These are phyloP conservation scores for Dryobota labecula DNA, from an alignment of 2,888 invertebrate genomes.

Conservation along the genomic window DNA sequence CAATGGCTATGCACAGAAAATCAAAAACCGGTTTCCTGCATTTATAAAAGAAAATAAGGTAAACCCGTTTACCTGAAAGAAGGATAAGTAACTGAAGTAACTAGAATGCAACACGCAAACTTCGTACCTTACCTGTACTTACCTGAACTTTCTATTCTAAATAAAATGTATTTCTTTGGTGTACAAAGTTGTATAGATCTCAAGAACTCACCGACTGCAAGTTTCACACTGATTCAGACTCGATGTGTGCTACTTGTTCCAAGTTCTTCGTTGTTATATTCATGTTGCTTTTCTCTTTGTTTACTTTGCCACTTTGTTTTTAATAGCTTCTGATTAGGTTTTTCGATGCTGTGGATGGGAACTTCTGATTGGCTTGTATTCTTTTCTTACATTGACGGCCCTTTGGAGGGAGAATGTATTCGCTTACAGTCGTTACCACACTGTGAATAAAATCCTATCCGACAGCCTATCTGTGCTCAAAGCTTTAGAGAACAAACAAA, in stretches of 20 bases:
- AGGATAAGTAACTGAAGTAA: background rate
- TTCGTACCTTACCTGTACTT: background rate
- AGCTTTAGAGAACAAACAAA: no score
- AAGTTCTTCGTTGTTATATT: conserved; percentile 42
- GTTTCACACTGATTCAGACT: conserved; percentile 67
- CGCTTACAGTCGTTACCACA: background rate
- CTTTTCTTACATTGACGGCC: background rate
- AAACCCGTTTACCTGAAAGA: background rate
- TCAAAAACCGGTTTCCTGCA: background rate
- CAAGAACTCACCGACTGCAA: conserved; percentile 68
- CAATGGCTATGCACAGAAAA: background rate
- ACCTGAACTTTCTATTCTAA: conserved; percentile 15
- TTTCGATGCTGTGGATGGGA: background rate
- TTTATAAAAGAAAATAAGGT: background rate
- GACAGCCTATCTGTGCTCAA: no score
- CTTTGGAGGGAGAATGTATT: background rate
- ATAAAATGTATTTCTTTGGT: conserved; percentile 58
- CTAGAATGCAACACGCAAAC: conserved; percentile 4
- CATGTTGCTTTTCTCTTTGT: conserved; percentile 37
- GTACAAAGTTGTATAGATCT: conserved; percentile 71
- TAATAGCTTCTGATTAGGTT: conserved; percentile 15
- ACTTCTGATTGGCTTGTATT: background rate
- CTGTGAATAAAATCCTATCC: no score
- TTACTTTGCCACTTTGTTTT: conserved; percentile 26
- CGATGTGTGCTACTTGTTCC: conserved; percentile 60